These are phyloP conservation scores for Cryptus viduatorius DNA, from an alignment of 2,888 invertebrate species.

Conservation along the genomic window DNA sequence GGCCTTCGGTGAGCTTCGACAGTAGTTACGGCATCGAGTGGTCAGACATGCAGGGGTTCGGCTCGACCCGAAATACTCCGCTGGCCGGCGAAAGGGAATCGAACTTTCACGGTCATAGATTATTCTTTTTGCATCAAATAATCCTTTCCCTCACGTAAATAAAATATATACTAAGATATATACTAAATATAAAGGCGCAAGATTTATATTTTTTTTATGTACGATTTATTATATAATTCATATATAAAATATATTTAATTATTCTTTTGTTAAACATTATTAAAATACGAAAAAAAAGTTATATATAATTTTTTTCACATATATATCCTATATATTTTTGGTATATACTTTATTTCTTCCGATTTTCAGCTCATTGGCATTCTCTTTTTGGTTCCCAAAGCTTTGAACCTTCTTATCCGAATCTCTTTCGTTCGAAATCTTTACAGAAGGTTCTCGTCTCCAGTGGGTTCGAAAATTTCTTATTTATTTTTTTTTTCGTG, in stretches of 20 bases:
- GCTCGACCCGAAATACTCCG: conserved; percentile 28
- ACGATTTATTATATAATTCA: too few relatives aligned
- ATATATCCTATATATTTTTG: too few relatives aligned
- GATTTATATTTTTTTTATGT: too few relatives aligned
- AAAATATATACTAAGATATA: not conserved
- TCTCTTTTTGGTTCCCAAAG: conserved; percentile 48
- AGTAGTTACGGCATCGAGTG: conserved; percentile 56
- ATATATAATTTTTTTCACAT: too few relatives aligned
- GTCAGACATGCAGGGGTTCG: conserved; percentile 42
- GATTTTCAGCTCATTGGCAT: conserved; percentile 39
- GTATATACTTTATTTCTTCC: too few relatives aligned
- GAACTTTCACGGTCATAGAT: conserved; percentile 17
- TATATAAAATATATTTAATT: too few relatives aligned
- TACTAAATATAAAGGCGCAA: too few relatives aligned
- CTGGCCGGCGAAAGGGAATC: conserved; percentile 32
- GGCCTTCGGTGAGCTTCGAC: not conserved
- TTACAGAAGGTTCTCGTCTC: conserved; percentile 31
- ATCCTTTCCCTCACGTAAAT: conserved; percentile 49
- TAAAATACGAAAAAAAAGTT: too few relatives aligned
- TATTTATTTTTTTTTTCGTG: conserved; percentile 32
- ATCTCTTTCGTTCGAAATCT: conserved; percentile 55
- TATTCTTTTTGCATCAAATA: conserved; percentile 39
- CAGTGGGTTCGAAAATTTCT: conserved; percentile 31
- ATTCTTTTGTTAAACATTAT: too few relatives aligned
- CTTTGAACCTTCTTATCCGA: conserved; percentile 12